phyloP scores from a whole-genome alignment of 1,140 invertebrate genomes.

The Drusus annulatus region DNA sequence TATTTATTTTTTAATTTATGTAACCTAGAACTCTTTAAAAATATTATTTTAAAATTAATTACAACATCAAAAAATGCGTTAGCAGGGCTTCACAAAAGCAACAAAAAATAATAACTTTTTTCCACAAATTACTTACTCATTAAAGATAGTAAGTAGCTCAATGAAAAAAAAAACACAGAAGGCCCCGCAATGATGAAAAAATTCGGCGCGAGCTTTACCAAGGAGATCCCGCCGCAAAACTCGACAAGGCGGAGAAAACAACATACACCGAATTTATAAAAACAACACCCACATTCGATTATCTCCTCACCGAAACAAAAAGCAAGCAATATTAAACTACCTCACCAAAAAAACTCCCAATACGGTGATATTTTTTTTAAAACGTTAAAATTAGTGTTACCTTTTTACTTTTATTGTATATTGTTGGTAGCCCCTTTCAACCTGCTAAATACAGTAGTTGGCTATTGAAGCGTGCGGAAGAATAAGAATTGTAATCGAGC shows the following conservation, averaged over 20 bases:
- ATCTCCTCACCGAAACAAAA: not conserved
- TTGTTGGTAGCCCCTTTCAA: not conserved
- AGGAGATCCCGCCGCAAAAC: conserved; percentile 3
- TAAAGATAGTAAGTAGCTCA: no score
- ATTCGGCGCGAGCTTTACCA: not conserved
- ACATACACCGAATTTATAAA: conserved; percentile 6
- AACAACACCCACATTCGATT: not conserved
- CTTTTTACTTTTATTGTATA: not conserved
- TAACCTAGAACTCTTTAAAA: no score
- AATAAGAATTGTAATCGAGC: conserved; percentile 31
- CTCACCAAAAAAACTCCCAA: not conserved
- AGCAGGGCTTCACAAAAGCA: no score
- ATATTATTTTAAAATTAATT: no score
- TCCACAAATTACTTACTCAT: no score
- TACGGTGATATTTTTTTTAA: not conserved
- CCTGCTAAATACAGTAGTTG: conserved; percentile 28
- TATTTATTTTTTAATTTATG: no score
- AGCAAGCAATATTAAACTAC: not conserved
- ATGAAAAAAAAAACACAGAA: not conserved
- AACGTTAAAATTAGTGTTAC: not conserved
- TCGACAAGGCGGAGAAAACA: conserved; percentile 12
- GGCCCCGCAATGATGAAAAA: conserved; percentile 6
- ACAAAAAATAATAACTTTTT: no score
- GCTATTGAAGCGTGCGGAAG: not conserved
- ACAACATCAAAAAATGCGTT: no score